Conservation (phyloP, 1,140 invertebrate species). For the Streblospio benedicti region DNA sequence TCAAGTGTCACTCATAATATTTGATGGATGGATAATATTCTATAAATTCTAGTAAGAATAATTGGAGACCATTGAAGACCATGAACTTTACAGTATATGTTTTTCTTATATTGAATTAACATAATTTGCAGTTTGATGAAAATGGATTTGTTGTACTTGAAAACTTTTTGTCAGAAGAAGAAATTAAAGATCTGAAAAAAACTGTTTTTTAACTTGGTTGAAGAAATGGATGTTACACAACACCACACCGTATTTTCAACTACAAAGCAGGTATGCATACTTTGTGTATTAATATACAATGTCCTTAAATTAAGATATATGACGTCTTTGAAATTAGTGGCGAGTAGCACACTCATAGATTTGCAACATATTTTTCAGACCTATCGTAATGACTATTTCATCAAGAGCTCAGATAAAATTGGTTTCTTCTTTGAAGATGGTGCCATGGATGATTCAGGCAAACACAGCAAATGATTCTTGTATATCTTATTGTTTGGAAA, state of each 20-base stretch:
- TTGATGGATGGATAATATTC: too few relatives aligned
- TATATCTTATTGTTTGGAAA: not conserved
- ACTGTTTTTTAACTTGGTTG: slow-evolving; percentile 63
- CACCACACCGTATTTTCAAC: slow-evolving; percentile 63
- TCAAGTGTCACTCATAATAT: too few relatives aligned
- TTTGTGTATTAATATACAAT: too few relatives aligned
- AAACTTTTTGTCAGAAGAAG: slow-evolving; percentile 65
- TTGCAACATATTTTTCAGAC: too few relatives aligned
- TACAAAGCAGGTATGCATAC: slow-evolving; percentile 27
- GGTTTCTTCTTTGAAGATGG: slow-evolving; percentile 81
- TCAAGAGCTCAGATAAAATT: slow-evolving; percentile 86
- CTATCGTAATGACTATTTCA: slow-evolving; percentile 62
- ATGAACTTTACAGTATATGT: too few relatives aligned
- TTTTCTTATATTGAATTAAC: not conserved
- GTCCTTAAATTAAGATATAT: too few relatives aligned
- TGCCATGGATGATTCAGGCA: slow-evolving; percentile 69
- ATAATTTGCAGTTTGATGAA: slow-evolving; percentile 57
- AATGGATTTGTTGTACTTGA: slow-evolving; percentile 78
- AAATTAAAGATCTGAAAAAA: slow-evolving; percentile 62
- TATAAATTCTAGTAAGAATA: too few relatives aligned
- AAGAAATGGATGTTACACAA: slow-evolving; percentile 60
- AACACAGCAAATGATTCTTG: too few relatives aligned
- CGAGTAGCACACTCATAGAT: too few relatives aligned
- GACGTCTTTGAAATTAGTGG: too few relatives aligned
- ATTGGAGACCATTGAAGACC: too few relatives aligned